Conservation (phyloP, 2,797 vertebrate species). For the Pangasius sanitwongsei region DNA sequence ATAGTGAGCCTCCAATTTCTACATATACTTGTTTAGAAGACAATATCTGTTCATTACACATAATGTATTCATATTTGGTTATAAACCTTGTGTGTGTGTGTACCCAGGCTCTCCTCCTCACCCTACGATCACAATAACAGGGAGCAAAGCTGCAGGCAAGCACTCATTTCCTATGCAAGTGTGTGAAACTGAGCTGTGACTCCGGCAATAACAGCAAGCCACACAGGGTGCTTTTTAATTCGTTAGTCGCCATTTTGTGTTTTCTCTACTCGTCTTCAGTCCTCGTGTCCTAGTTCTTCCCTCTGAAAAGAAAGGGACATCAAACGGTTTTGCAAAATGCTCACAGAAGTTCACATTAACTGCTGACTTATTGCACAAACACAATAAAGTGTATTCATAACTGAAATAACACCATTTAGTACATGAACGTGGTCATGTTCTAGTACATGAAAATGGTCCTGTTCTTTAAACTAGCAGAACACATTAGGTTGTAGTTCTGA, state of each 20-base stretch:
- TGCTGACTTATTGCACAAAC: background rate
- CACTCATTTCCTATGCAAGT: background rate
- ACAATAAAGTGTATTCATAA: background rate
- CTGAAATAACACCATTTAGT: background rate
- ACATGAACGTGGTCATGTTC: too few species aligned
- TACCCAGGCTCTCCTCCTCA: background rate
- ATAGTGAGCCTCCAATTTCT: background rate
- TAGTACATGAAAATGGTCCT: too few species aligned
- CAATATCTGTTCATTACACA: background rate
- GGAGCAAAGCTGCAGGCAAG: background rate
- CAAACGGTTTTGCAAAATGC: background rate
- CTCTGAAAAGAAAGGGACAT: background rate
- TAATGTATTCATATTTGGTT: background rate
- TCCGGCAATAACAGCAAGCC: background rate
- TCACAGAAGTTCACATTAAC: background rate
- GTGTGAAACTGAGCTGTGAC: background rate
- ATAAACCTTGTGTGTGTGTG: background rate
- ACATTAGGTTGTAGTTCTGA: background rate
- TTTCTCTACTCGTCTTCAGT: background rate
- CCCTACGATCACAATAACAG: background rate
- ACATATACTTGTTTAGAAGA: background rate
- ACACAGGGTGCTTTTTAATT: background rate
- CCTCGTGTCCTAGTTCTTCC: background rate
- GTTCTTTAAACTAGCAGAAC: background rate
- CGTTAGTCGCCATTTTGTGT: background rate